Evolutionary conservation across 2,797 vertebrate species (phyloP).

Genomic region (Arrhamphus sclerolepis): DNA sequence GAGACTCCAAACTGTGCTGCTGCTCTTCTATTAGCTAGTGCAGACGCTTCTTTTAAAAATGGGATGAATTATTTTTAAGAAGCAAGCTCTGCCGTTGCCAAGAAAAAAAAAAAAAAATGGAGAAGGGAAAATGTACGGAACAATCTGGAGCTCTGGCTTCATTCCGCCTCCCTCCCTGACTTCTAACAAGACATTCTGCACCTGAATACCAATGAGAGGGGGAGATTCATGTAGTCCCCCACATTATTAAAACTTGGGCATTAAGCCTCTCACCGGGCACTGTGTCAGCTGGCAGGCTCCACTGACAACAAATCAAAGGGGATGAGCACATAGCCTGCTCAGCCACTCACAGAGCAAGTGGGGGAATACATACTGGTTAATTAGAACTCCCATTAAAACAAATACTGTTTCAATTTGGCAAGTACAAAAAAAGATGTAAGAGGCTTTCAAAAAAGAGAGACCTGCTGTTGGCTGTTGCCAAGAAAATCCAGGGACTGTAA

Average conservation of each 20-base stretch:
- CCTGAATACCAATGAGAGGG: conserved; percentile 85
- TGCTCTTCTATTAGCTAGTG: conserved; percentile 78
- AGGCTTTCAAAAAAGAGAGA: conserved; percentile 81
- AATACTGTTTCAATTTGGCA: conserved; percentile 85
- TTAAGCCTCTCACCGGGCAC: conserved; percentile 84
- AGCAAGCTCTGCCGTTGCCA: conserved; percentile 77
- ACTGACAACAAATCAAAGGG: conserved; percentile 82
- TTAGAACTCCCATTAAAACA: conserved; percentile 86
- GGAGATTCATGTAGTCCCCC: conserved; percentile 78
- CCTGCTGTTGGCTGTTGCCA: conserved; percentile 80
- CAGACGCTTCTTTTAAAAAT: conserved; percentile 79
- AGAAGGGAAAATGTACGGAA: conserved; percentile 72
- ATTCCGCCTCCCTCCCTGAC: conserved; percentile 79
- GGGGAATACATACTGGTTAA: conserved; percentile 82
- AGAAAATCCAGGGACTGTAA: conserved; percentile 80
- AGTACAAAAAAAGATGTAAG: conserved; percentile 83
- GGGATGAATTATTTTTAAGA: conserved; percentile 85
- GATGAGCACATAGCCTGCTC: conserved; percentile 81
- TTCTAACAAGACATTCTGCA: conserved; percentile 83
- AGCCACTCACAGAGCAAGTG: conserved; percentile 74
- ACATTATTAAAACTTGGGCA: conserved; percentile 85
- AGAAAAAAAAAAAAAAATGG: conserved; percentile 70
- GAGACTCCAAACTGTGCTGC: conserved; percentile 80
- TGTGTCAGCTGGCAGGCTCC: conserved; percentile 83
- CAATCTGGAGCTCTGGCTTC: conserved; percentile 75